Evolutionary conservation across 2,888 invertebrate genomes (phyloP), one percentile per base, ranked within the genome.

Genomic region (Thymelicus sylvestris): DNA sequence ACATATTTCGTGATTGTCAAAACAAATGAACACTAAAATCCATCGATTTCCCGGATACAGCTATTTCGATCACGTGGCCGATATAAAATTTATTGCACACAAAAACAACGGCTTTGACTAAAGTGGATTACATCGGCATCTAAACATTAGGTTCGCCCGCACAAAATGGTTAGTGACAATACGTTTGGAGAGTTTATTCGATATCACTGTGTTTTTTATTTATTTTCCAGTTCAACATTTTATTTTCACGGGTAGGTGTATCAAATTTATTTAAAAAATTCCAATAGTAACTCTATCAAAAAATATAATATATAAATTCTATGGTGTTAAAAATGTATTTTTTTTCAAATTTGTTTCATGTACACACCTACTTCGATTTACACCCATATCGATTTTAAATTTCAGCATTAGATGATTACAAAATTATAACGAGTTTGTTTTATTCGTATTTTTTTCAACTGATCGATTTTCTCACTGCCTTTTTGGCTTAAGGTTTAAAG

Each of bases 11-110:
- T 38, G 57, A 64, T 69, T 64, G 59, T 69, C 59, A 64, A 69
- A 64, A 59, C 48, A 47, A 69, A 69, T 64, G 64, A 64, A 69
- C 57, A 19, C 59, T 39, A 19, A n/a, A 48, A 59, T 6, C 50
- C 64, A 64, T 69, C 64, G 59, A 69, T 69, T 64, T 64, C 48
- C 12, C 48, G 47, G 31, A 47, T 31, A 38, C 59, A 66, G 60
- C 66, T 60, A 71, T 75, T 72, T 73, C 69, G 75, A 72, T 75
- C 76, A 75, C 72, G 70, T 73, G 72, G 65, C 72, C 48, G 39
- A 71, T 75, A 75, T 73, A 74, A 73, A 76, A 79, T 79, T 77
- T 78, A 79, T 78, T 73, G 73, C 72, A 74, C 64, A 70, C 64
- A 74, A 78, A 76, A 77, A 77, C 74, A 78, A 77, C 66, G 68